A percentile compares a stretch with the other conserved stretches of the same genome.
Evolutionary conservation across 2,888 invertebrate genomes (phyloP).

Genomic region (Pachliopta kotzebuea): DNA sequence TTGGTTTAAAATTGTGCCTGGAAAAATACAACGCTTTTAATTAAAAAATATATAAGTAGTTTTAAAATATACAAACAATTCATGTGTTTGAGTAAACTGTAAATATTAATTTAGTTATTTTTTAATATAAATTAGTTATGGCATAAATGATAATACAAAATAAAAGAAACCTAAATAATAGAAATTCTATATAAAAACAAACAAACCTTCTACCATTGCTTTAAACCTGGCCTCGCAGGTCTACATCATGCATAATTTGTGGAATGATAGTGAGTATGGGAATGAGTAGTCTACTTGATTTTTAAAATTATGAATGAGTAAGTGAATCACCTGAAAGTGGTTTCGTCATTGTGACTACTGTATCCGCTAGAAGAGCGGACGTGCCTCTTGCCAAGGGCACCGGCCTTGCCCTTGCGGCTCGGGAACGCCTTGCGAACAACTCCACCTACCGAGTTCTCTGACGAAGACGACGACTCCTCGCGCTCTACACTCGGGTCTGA

Average conservation of each 20-base stretch:
- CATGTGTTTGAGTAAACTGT: no score
- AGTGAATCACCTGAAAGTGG: slow-evolving; percentile 85
- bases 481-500: slow-evolving; percentile 81
- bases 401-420: slow-evolving; percentile 84
- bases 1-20: no score
- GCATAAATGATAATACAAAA: neutral
- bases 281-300: neutral
- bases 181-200: no score
- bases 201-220: neutral
- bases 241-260: neutral
- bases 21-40: no score
- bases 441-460: slow-evolving; percentile 87
- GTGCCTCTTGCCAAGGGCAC: slow-evolving; percentile 84
- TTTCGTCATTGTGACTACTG: slow-evolving; percentile 92
- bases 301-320: neutral
- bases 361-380: slow-evolving; percentile 90
- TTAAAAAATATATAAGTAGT: no score
- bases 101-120: neutral
- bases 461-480: slow-evolving; percentile 89
- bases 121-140: no score
- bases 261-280: neutral
- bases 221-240: neutral
- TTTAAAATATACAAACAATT: no score
- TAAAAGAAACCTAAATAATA: neutral
- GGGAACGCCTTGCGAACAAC: slow-evolving; percentile 85